Evolutionary conservation across 2,113 vertebrate genomes (phyloP), one percentile per base, ranked within the genome.

Genomic region (Nipponia nippon): DNA sequence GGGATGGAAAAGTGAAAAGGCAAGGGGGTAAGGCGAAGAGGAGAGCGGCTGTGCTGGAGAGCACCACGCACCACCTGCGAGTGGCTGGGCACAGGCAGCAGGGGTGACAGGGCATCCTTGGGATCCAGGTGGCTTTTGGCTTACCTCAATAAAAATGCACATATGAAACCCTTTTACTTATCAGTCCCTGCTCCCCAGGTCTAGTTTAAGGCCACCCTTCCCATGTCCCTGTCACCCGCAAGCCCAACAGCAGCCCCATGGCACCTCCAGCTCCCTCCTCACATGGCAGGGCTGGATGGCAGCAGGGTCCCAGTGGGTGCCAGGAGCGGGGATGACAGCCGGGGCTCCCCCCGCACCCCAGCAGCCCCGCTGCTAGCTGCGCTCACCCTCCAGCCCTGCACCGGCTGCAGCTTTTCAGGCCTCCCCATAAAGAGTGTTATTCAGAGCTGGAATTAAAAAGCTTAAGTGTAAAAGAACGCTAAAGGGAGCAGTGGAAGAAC

Each of bases 401-500:
- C 20, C 3, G 34, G 69, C 91, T 79, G 81, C 61, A 56, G 89
- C 65, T 79, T 83, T 55, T 78, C 75, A 66, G 59, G n/a, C 71
- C 50, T 95, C 44, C 71, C 79, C 67, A 65, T 91, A 21, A 80
- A 72, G 82, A 49, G 2, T 2, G 44, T 71, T 86, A 53, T 93
- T 90, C 71, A 92, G 67, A 49, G 63, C 93, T 47, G 71, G 67
- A 96, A 83, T 38, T 49, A 66, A 83, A 83, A 71, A 72, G 94
- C 94, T 95, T 23, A 52, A 95, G 65, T 47, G 80, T 47, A 30
- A 84, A 63, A 78, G 90, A 26, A 61, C 10, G 7, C 65, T 58
- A 42, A 79, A 92, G 73, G 81, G 55, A 94, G 62, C 87, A 85
- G 81, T 97, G 94, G 96, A 95, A 96, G 86, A 97, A 97, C 91